phyloP scores from a whole-genome alignment of 1,140 invertebrate species.

The Tetragonula clypearis region DNA sequence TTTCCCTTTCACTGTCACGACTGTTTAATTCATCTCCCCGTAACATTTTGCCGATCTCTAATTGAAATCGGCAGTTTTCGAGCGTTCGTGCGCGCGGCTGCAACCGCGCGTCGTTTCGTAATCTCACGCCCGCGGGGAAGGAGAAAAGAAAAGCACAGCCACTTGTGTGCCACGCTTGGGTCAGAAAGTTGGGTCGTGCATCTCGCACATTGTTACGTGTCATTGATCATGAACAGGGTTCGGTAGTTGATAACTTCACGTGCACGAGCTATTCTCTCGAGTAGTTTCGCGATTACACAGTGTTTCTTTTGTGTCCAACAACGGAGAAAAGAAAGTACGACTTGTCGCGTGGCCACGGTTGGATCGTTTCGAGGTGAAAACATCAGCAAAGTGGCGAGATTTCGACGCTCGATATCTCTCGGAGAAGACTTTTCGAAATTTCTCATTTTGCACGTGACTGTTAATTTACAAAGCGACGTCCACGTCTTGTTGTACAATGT shows the following conservation, averaged over 20 bases:
- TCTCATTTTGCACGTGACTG: not conserved
- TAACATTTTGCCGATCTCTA: conserved; percentile 50
- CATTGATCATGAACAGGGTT: not conserved
- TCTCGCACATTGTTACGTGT: not conserved
- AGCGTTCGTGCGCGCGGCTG: not conserved
- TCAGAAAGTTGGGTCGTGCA: not conserved
- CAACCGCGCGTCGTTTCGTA: conserved; percentile 23
- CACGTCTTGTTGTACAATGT: too few relatives aligned
- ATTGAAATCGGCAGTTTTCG: conserved; percentile 49
- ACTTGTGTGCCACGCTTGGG: not conserved
- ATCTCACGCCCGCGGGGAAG: not conserved
- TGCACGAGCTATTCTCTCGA: not conserved
- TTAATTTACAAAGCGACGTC: too few relatives aligned
- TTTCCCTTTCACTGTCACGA: conserved; percentile 45
- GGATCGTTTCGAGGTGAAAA: not conserved
- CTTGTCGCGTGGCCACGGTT: not conserved
- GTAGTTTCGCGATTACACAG: not conserved
- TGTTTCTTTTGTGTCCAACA: not conserved
- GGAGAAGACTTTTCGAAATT: not conserved
- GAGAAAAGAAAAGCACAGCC: not conserved
- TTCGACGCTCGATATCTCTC: too few relatives aligned
- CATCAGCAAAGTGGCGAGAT: not conserved
- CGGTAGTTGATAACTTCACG: not conserved
- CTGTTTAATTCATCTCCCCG: conserved; percentile 46
- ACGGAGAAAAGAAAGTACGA: not conserved